phyloP scores from a whole-genome alignment of 2,888 invertebrate species.

The Orthosia incerta region DNA sequence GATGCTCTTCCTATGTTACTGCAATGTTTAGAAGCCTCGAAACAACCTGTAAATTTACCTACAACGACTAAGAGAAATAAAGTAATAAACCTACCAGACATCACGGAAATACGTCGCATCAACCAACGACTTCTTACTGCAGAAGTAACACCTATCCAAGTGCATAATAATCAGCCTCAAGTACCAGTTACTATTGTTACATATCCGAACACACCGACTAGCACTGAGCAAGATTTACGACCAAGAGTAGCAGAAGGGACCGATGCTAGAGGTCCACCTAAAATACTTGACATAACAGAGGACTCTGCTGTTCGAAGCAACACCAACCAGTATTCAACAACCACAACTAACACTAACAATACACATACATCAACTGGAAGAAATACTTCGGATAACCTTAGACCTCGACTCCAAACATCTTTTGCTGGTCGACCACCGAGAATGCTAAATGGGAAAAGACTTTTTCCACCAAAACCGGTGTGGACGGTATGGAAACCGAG shows the following conservation, averaged over 20 bases:
- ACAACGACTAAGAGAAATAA: slow-evolving; percentile 74
- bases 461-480: background rate
- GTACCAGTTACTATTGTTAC: slow-evolving; percentile 55
- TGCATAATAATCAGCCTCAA: slow-evolving; percentile 46
- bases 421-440: slow-evolving; percentile 7
- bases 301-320: slow-evolving; percentile 12
- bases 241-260: slow-evolving; percentile 17
- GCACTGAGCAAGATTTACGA: background rate
- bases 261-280: slow-evolving; percentile 30
- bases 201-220: background rate
- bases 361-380: background rate
- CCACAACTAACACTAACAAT: background rate
- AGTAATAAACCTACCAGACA: slow-evolving; percentile 80
- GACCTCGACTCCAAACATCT: background rate
- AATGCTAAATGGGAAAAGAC: slow-evolving; percentile 11
- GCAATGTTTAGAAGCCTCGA: slow-evolving; percentile 17
- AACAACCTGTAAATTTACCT: slow-evolving; percentile 23
- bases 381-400: background rate
- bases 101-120: slow-evolving; percentile 77
- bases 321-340: background rate
- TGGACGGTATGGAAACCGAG: slow-evolving; percentile 44
- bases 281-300: slow-evolving; percentile 37
- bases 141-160: slow-evolving; percentile 80
- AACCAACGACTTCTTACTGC: slow-evolving; percentile 83
- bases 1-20: slow-evolving; percentile 40